phyloP scores from a whole-genome alignment of 2,797 vertebrate genomes.

The Lates japonicus region DNA sequence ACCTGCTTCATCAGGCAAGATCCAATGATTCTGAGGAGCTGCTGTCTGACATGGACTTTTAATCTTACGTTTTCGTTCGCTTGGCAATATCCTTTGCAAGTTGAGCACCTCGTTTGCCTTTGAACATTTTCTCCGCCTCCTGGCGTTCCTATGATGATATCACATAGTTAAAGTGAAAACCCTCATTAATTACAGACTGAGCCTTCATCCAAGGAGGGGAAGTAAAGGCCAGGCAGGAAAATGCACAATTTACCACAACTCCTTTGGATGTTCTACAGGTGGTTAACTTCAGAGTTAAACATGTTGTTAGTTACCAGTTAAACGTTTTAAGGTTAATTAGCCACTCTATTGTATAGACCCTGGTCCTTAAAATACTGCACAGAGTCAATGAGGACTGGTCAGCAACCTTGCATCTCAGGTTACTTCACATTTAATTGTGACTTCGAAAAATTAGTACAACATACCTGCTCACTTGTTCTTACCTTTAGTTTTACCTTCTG shows the following conservation, averaged over 20 bases:
- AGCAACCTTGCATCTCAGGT: neutral
- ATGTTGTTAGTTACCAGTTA: neutral
- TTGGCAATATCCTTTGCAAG: slow-evolving; percentile 99
- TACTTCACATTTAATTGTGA: neutral
- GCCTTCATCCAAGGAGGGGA: neutral
- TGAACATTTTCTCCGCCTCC: slow-evolving; percentile 99
- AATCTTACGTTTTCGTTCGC: slow-evolving; percentile 99
- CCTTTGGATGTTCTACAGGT: neutral
- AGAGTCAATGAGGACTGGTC: neutral
- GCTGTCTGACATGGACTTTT: slow-evolving; percentile 83
- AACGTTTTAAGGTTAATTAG: neutral
- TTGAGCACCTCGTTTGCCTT: slow-evolving; percentile 99
- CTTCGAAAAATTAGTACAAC: neutral
- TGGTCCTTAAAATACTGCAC: neutral
- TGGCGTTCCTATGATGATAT: slow-evolving; percentile 97
- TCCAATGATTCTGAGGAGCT: slow-evolving; percentile 92
- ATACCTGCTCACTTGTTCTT: slow-evolving; percentile 55
- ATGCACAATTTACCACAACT: neutral
- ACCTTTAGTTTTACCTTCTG: slow-evolving; percentile 98
- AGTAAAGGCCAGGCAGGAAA: slow-evolving; percentile 1
- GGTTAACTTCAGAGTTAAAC: neutral
- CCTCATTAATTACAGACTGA: slow-evolving; percentile 3
- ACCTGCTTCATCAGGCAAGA: slow-evolving; percentile 33
- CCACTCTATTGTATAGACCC: neutral
- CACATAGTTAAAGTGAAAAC: slow-evolving; percentile 89